Evolutionary conservation across 2,797 vertebrate species (phyloP).

Genomic region (Simalia tracyae): DNA sequence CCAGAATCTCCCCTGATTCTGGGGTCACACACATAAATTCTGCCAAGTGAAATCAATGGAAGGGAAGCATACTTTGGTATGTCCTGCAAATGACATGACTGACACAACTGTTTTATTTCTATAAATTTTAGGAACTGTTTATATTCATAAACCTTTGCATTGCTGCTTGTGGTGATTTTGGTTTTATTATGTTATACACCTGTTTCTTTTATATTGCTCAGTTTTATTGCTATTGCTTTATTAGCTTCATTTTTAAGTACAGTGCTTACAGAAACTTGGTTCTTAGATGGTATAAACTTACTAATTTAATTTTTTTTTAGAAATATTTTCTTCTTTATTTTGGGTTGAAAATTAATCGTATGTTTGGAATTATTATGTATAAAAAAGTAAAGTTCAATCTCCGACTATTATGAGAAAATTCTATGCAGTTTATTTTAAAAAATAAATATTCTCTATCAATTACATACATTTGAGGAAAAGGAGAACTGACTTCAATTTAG

Average conservation of each 20-base stretch:
- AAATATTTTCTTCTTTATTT: background rate
- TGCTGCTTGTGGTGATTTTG: background rate
- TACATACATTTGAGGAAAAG: background rate
- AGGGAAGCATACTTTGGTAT: background rate
- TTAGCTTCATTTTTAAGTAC: background rate
- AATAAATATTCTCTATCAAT: background rate
- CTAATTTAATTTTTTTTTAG: background rate
- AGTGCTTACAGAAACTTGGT: background rate
- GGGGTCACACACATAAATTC: background rate
- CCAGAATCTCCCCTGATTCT: background rate
- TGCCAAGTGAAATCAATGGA: background rate
- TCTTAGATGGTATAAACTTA: background rate
- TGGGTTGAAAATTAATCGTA: background rate
- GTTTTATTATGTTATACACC: background rate
- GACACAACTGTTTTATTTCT: too few relatives aligned
- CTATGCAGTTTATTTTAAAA: background rate
- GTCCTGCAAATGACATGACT: background rate
- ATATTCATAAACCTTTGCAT: background rate
- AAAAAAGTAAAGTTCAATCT: background rate
- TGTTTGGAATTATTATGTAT: background rate
- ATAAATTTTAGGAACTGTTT: background rate
- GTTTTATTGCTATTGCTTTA: background rate
- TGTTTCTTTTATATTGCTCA: background rate
- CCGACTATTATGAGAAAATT: background rate
- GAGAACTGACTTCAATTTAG: background rate